phyloP scores from a whole-genome alignment of 2,888 invertebrate species.

The Hermodice carunculata region DNA sequence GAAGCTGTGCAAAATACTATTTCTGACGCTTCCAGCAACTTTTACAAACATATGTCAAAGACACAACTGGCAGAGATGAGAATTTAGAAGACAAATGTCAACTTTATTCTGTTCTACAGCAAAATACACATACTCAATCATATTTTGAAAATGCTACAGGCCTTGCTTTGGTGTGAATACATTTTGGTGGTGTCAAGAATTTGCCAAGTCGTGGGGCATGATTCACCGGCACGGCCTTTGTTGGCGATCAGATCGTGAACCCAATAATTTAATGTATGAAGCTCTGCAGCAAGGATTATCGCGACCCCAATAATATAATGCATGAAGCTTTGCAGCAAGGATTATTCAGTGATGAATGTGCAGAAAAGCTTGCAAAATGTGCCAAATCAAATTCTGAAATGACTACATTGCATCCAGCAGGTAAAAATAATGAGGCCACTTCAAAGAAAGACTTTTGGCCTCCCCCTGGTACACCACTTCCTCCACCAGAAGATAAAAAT shows the following conservation, averaged over 20 bases:
- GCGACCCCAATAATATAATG: too few species aligned
- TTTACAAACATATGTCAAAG: slow-evolving; percentile 7
- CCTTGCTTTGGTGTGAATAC: slow-evolving; percentile 38
- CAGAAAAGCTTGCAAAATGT: slow-evolving; percentile 32
- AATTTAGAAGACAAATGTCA: neutral
- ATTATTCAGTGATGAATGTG: slow-evolving; percentile 29
- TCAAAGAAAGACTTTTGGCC: slow-evolving; percentile 46
- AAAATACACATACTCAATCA: slow-evolving; percentile 24
- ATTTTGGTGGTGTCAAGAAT: slow-evolving; percentile 21
- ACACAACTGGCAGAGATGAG: slow-evolving; percentile 5
- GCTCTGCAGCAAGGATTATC: slow-evolving; percentile 26
- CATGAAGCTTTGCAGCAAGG: slow-evolving; percentile 27
- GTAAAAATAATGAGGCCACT: slow-evolving; percentile 30
- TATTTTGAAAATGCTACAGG: slow-evolving; percentile 44
- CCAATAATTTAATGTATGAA: slow-evolving; percentile 35
- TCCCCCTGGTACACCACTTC: slow-evolving; percentile 39
- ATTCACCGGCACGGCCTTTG: slow-evolving; percentile 45
- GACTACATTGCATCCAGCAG: slow-evolving; percentile 43
- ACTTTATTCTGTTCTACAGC: neutral
- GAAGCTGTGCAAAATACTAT: slow-evolving; percentile 31
- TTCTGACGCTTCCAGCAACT: slow-evolving; percentile 19
- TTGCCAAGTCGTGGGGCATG: too few species aligned
- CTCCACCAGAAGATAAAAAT: slow-evolving; percentile 42
- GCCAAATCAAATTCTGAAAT: slow-evolving; percentile 31
- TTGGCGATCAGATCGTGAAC: slow-evolving; percentile 41